phyloP scores from a whole-genome alignment of 2,888 invertebrate genomes.

The Halictus ligatus region DNA sequence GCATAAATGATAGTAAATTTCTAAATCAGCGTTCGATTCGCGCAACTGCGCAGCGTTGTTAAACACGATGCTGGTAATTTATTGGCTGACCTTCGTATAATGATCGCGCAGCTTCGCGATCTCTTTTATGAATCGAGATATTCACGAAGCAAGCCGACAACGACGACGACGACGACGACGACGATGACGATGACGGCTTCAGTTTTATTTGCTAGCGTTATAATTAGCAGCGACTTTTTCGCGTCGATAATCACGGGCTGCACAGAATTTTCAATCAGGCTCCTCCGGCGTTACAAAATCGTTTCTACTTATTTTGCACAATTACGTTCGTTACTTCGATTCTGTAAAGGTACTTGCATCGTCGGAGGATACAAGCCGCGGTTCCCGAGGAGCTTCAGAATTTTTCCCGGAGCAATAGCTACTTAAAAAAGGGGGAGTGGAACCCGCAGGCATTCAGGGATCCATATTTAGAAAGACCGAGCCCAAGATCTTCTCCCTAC shows the following conservation, averaged over 20 bases:
- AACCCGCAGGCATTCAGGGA: background rate
- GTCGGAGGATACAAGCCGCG: background rate
- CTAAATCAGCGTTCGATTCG: background rate
- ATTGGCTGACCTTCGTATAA: background rate
- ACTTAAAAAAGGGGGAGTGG: background rate
- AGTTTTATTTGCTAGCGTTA: background rate
- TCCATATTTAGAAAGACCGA: conserved; percentile 5
- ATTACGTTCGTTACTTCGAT: background rate
- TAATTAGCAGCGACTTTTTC: background rate
- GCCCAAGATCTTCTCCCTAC: background rate
- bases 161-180: background rate
- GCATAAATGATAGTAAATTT: background rate
- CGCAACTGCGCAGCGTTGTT: background rate
- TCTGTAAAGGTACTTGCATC: background rate
- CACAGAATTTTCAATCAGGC: background rate
- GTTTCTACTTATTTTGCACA: background rate
- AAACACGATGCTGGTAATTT: background rate
- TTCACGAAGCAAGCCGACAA: background rate
- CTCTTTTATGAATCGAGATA: background rate
- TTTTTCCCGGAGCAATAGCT: background rate
- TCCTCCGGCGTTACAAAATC: background rate
- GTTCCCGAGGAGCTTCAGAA: background rate
- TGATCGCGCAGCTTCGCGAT: background rate
- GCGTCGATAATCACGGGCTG: background rate
- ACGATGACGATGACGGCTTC: no score